Base-by-base conservation (phyloP, 2,888 invertebrate genomes). In the Tachina fera region DNA sequence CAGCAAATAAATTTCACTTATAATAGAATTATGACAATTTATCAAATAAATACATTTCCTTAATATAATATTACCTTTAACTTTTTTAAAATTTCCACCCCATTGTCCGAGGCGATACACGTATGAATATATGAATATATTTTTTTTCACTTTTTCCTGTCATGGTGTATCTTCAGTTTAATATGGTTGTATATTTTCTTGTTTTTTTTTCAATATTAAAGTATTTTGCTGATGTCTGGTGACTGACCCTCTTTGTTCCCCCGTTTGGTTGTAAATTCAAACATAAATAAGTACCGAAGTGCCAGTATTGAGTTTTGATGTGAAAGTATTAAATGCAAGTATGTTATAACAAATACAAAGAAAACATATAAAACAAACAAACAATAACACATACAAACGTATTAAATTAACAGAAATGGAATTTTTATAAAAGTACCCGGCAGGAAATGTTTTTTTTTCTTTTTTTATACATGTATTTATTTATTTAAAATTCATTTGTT, bases 171-270 rank as follows among this genome's bases (percentile, higher is more conserved):
- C 49, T 70, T 47, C 19, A 49, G 11, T 56, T 76, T 6, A 3
- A 16, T 60, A 45, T 47, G 31, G 11, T 53, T 45, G 13, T 3
- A 61, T 11, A 6, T 47, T 45, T 60, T 39, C 31, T 31, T 31
- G 31, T 60, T 53, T 41, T 10, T 39, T 53, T 63, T 19, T 14
- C 58, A 68, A 68, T 68, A 81, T 39, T 76, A 76, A 65, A 82
- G 22, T 67, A 67, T 72, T 83, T 74, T 60, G 60, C 39, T 45
- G 72, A 72, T 83, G 83, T 83, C 83, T 83, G 78, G 83, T 83
- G 77, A 77, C 58, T 77, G 77, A 83, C 83, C 83, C 83, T 72
- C 76, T 78, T 83, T 77, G 58, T 65, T 22, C 11, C 77, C 65
- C 74, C 74, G 31, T 68, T 72, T 56, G 19, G 19, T 56, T 16